A percentile compares a stretch with the other conserved stretches of the same genome.
phyloP scores from a whole-genome alignment of 2,888 invertebrate genomes.

The Xanthorhoe designata region DNA sequence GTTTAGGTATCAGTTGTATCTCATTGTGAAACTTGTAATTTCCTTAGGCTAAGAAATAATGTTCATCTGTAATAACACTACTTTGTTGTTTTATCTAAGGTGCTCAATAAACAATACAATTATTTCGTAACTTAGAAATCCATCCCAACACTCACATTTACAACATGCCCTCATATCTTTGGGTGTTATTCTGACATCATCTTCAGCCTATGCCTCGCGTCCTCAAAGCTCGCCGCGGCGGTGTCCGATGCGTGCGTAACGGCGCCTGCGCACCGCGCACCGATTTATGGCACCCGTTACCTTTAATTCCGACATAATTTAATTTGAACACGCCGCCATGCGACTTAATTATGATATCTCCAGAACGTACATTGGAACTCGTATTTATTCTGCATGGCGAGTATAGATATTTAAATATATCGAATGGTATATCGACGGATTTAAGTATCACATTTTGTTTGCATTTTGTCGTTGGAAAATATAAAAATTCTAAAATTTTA shows the following conservation, averaged over 20 bases:
- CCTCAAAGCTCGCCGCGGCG: slow-evolving; percentile 6
- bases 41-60: no score
- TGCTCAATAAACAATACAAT: no score
- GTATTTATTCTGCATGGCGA: slow-evolving; percentile 20
- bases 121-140: no score
- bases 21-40: no score
- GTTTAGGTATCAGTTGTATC: no score
- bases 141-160: no score
- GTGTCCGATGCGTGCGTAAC: slow-evolving; percentile 57
- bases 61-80: no score
- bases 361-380: slow-evolving; percentile 48
- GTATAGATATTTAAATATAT: neutral
- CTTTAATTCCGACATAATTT: slow-evolving; percentile 79
- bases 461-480: no score
- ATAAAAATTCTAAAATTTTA: no score
- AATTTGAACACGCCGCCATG: slow-evolving; percentile 73
- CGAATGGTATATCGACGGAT: neutral
- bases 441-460: neutral
- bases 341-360: slow-evolving; percentile 78
- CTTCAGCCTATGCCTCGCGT: slow-evolving; percentile 1
- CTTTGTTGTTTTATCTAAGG: no score
- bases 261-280: slow-evolving; percentile 61
- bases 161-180: no score
- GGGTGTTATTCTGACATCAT: neutral
- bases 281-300: slow-evolving; percentile 72